Base-by-base conservation (phyloP, 1,140 invertebrate genomes). In the Drosophila sp. region DNA sequence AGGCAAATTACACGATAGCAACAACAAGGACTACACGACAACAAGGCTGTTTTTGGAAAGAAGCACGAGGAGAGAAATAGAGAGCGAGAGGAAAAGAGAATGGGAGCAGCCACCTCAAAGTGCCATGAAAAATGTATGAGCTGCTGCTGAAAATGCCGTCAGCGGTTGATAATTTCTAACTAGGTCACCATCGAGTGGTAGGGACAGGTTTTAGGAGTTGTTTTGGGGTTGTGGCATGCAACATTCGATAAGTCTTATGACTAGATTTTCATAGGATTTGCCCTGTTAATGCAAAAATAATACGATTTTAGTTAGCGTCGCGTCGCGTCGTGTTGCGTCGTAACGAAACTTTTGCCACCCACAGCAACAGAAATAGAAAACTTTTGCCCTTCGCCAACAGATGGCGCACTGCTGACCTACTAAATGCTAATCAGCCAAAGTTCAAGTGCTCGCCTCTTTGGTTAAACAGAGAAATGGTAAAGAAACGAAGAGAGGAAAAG, bases 381-480 rank as follows among this genome's bases (percentile, higher is more conserved):
- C 38, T 64, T 77, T 53, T 57, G 41, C 46, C 16, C 57, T 27
- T 14, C 8, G 27, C 9, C 64, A 48, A 45, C 76, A 70, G 56
- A 67, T 74, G 58, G 67, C 72, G 62, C n/a, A n/a, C 65, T 58
- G 67, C 50, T 87, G 83, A 89, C 83, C 83, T 61, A 89, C 83
- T 87, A 89, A 87, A 87, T 87, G 83, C 82, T 87, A 87, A 87
- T 89, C 82, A 87, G 67, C 43, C 67, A 40, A 70, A 76, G 75
- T 87, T 63, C 45, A 87, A 69, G 78, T 63, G 45, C 62, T 69
- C 64, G 48, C 18, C 7, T n/a, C 34, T 9, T 36, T 36, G 7
- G 9, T 36, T 43, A 18, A 43, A 38, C 21, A 36, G 57, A 51
- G 25, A 51, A 51, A 16, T 25, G 13, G 25, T 41, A 51, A 16